Base-by-base conservation (phyloP, 2,113 vertebrate species). In the Grus americana region DNA sequence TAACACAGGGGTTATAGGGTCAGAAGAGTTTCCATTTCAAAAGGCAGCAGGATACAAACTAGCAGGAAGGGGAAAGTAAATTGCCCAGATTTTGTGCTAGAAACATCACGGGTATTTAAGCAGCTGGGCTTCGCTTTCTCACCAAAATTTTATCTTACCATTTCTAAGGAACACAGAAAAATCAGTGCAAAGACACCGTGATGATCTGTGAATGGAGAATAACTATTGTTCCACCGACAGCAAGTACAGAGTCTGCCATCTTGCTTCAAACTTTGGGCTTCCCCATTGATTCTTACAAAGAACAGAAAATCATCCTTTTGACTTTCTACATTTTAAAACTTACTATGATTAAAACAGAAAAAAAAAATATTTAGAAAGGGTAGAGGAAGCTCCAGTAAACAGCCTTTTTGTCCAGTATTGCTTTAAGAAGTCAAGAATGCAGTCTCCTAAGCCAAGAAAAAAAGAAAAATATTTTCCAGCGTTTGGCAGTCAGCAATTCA, bases 11-110 rank as follows among this genome's bases (percentile, higher is more conserved):
- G 97, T 98, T 97, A 97, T 21, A 83, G 95, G 97, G 97, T 98
- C 97, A 98, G 88, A 74, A 96, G 88, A 95, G 96, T 97, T 97
- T 97, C 97, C 93, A 95, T 97, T 98, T 98, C 97, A 98, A 97
- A 98, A 97, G 97, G 87, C 81, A 92, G 93, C 84, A 94, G 88
- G 96, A 97, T 94, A 80, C 63, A 86, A 95, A 94, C 87, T 91
- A 96, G 89, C 73, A 93, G 72, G 90, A 96, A 70, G 87, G 76
- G 59, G 47, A 95, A 93, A 95, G 84, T 65, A 96, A 96, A 96
- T 96, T 93, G 75, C 84, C 79, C 86, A 94, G 90, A 95, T 95
- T 97, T 95, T 93, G 70, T 89, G 52, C 84, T 92, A 93, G 95
- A 95, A 97, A 94, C 87, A 96, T 1, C 66, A 38, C 11, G 27